Evolutionary conservation across 2,113 vertebrate genomes (phyloP).

Genomic region (Chaetodon auriga): DNA sequence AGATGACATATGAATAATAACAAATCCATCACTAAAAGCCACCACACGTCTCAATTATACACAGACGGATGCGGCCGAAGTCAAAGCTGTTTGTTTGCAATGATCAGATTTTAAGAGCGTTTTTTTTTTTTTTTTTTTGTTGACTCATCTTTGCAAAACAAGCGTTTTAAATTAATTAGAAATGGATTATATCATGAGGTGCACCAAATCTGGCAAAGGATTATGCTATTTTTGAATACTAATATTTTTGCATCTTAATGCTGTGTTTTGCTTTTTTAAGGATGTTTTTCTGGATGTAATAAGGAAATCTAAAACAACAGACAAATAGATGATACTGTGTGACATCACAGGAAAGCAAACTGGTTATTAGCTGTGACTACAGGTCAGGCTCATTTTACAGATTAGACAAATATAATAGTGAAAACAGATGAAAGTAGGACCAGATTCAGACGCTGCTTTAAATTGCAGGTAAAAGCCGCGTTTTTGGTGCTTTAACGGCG

Average conservation of each 20-base stretch:
- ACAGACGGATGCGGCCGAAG: not conserved
- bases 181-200: conserved; percentile 58
- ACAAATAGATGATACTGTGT: conserved; percentile 7
- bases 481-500: conserved; percentile 40
- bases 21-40: conserved; percentile 57
- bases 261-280: conserved; percentile 21
- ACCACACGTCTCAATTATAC: conserved; percentile 57
- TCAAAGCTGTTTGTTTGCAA: conserved; percentile 27
- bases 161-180: conserved; percentile 68
- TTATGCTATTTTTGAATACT: conserved; percentile 35
- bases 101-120: conserved; percentile 25
- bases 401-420: conserved; percentile 10
- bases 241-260: conserved; percentile 44
- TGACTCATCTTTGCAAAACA: conserved; percentile 71
- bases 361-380: conserved; percentile 16
- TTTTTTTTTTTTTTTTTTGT: conserved; percentile 14
- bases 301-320: conserved; percentile 17
- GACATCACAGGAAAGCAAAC: conserved; percentile 29
- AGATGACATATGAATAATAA: conserved; percentile 74
- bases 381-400: conserved; percentile 33
- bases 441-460: conserved; percentile 13
- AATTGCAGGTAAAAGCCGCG: conserved; percentile 27
- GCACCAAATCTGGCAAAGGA: conserved; percentile 54
- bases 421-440: conserved; percentile 41
- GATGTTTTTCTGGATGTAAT: conserved; percentile 46